Base-by-base conservation (phyloP, 2,113 vertebrate species). In the Stigmatopora argus region DNA sequence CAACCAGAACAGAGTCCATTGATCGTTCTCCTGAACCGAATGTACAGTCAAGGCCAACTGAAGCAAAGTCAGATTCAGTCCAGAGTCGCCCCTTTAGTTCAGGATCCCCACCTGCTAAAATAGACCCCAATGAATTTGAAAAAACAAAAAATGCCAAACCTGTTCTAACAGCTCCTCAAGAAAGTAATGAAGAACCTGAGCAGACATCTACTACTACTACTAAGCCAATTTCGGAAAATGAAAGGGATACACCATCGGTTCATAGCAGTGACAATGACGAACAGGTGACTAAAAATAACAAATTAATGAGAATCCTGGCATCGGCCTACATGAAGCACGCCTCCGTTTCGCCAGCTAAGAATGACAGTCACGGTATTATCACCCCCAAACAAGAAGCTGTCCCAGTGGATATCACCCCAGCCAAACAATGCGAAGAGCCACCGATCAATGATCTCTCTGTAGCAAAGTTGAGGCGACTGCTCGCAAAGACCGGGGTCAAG, bases 301-400 rank as follows among this genome's bases (percentile, higher is more conserved):
- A 69, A 5, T 46, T 91, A 26, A 89, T 90, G 83, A 90, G 90
- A 70, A 23, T 92, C 59, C 44, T 92, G 19, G 89, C 90, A 9
- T 88, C 87, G 6, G 88, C 89, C 1, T 90, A 91, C 67, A 88
- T 83, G 81, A 84, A 81, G 23, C 65, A 65, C 10, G 80, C 71
- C 48, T 65, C 80, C 1, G 49, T 63, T 35, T 18, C 63, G 41
- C 74, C 67, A 14, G 57, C 68, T 47, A 64, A 55, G 5, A 34
- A 44, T 71, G 51, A 64, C 8, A 74, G 41, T 5, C 19, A 79
- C 31, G 62, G 73, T 8, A 35, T 38, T 1, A 38, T 83, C 2
- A 61, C 67, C 5, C 84, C 80, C 7, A 89, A 90, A 77, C 75
- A 78, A 46, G 86, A 90, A 78, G 73, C 62, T 13, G 56, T 84